phyloP scores from a whole-genome alignment of 2,797 vertebrate species.

The Megaceryle alcyon region DNA sequence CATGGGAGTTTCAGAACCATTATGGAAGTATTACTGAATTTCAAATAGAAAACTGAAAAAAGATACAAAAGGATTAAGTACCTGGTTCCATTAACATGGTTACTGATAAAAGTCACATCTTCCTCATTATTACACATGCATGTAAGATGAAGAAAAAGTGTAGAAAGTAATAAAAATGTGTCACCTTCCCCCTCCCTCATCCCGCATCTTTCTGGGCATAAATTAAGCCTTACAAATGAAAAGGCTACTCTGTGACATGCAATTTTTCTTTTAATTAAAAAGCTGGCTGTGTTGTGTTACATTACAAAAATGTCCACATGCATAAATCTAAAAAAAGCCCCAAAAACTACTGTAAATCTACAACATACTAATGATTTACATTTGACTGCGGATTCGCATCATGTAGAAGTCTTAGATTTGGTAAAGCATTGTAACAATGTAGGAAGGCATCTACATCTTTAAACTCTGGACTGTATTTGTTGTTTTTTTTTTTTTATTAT shows the following conservation, averaged over 20 bases:
- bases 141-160: constrained; percentile 78
- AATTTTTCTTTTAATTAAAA: constrained; percentile 87
- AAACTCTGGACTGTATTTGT: constrained; percentile 76
- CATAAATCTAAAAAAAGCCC: constrained; percentile 82
- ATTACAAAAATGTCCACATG: constrained; percentile 85
- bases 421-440: constrained; percentile 88
- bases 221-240: constrained; percentile 77
- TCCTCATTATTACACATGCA: constrained; percentile 81
- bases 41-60: constrained; percentile 78
- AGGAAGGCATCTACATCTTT: constrained; percentile 86
- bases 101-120: constrained; percentile 80
- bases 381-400: constrained; percentile 81
- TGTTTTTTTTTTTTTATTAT: constrained; percentile 53
- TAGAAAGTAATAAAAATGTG: constrained; percentile 79
- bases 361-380: constrained; percentile 82
- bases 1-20: constrained; percentile 65
- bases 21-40: constrained; percentile 70
- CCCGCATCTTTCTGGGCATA: constrained; percentile 75
- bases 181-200: constrained; percentile 76
- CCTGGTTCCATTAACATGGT: constrained; percentile 79
- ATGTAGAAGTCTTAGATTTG: constrained; percentile 85
- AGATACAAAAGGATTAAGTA: constrained; percentile 76
- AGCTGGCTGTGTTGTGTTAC: constrained; percentile 84
- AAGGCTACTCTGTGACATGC: constrained; percentile 90
- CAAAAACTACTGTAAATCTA: constrained; percentile 84